phyloP scores from a whole-genome alignment of 1,140 invertebrate species.

The Oedothorax gibbosus region DNA sequence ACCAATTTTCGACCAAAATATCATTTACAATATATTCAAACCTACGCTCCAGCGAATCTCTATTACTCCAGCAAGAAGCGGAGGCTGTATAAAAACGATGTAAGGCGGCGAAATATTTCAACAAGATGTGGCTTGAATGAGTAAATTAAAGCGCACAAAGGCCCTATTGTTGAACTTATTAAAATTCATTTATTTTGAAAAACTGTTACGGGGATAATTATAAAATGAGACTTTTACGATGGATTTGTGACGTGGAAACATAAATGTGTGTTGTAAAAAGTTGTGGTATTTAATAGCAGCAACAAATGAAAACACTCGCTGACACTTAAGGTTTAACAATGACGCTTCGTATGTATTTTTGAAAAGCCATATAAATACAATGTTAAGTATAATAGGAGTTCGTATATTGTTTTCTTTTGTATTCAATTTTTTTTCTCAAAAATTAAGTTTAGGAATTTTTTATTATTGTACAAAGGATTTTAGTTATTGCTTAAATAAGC shows the following conservation, averaged over 20 bases:
- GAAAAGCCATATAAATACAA: too few relatives aligned
- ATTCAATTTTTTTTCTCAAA: neutral
- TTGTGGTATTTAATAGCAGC: too few relatives aligned
- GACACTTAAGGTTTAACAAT: too few relatives aligned
- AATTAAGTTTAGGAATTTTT: neutral
- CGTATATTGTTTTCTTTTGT: neutral
- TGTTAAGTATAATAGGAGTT: neutral
- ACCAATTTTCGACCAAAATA: too few relatives aligned
- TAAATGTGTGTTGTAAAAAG: too few relatives aligned
- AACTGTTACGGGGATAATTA: neutral
- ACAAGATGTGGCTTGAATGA: conserved; percentile 10
- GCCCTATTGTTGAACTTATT: conserved; percentile 34
- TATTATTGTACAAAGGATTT: neutral
- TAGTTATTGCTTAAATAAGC: neutral
- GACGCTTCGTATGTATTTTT: too few relatives aligned
- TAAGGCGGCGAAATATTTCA: conserved; percentile 17
- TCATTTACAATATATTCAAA: too few relatives aligned
- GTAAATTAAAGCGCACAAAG: conserved; percentile 41
- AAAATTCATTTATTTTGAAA: conserved; percentile 48
- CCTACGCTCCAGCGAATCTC: neutral
- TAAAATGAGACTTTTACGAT: too few relatives aligned
- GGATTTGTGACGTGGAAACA: too few relatives aligned
- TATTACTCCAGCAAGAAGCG: conserved; percentile 23
- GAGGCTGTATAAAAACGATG: conserved; percentile 35
- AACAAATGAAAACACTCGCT: too few relatives aligned